These are phyloP conservation scores for Poeciliopsis occidentalis DNA, from an alignment of 2,113 vertebrate species.

Conservation along the genomic window DNA sequence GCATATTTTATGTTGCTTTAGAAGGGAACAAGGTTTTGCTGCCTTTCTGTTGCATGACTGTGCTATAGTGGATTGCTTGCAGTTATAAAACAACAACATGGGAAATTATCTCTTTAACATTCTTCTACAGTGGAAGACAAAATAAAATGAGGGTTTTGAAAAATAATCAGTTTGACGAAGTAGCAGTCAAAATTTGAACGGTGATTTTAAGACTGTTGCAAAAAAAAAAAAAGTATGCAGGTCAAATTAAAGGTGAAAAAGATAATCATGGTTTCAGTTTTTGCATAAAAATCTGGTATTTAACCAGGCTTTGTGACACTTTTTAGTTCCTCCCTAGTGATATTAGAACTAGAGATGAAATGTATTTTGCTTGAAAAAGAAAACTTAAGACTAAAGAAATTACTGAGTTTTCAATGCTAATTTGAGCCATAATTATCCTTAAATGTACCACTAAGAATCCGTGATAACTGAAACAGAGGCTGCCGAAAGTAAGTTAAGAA, in stretches of 20 bases:
- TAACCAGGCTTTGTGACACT: not conserved
- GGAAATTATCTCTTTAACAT: not conserved
- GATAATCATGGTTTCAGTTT: not conserved
- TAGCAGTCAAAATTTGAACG: no score
- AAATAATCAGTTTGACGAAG: no score
- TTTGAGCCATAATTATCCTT: conserved; percentile 11
- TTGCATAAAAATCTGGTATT: not conserved
- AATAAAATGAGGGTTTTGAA: no score
- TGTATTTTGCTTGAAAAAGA: not conserved
- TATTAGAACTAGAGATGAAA: not conserved
- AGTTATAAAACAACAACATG: not conserved
- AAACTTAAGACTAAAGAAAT: conserved; percentile 14
- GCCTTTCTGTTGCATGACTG: no score
- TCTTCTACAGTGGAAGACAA: no score
- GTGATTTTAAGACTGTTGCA: no score
- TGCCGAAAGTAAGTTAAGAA: conserved; percentile 20
- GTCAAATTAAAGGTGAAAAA: not conserved
- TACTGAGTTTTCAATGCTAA: conserved; percentile 9
- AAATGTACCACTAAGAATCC: conserved; percentile 8
- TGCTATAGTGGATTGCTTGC: no score
- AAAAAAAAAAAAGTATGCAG: not conserved
- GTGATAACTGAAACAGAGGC: conserved; percentile 17
- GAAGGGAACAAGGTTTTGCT: no score
- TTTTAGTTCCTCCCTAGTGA: no score
- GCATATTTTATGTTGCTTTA: no score